Percentiles rank a stretch among this genome's conserved stretches.
Evolutionary conservation across 2,888 invertebrate species (phyloP).

Genomic region (Lepetodrilus schrolli): DNA sequence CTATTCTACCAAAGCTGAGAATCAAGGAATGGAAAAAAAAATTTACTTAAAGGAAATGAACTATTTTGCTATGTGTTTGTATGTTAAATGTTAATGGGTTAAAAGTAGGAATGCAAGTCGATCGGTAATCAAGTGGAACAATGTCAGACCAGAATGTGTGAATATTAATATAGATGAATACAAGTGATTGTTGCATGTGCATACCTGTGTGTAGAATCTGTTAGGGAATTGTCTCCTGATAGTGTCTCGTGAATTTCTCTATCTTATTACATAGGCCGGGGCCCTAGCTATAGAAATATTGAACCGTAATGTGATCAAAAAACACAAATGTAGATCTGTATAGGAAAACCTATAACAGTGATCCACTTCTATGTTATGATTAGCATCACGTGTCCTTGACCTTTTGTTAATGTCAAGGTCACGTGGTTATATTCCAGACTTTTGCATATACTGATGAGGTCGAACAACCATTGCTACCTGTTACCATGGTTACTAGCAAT

Average conservation of each 20-base stretch:
- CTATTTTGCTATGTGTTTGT: conserved; percentile 1
- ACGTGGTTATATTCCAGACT: background rate
- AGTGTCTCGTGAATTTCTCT: too few species aligned
- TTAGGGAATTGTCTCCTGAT: too few species aligned
- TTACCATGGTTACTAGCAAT: background rate
- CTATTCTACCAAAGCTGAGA: too few species aligned
- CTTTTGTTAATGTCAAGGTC: conserved; percentile 11
- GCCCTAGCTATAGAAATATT: conserved; percentile 9
- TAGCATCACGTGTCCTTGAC: conserved; percentile 3
- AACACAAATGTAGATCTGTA: background rate
- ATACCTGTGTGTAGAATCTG: conserved; percentile 17
- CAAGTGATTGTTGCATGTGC: background rate
- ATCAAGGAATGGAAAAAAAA: too few species aligned
- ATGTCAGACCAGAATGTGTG: background rate
- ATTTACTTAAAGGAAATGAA: background rate
- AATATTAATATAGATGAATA: background rate
- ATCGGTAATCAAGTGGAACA: too few species aligned
- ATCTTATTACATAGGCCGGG: conserved; percentile 18
- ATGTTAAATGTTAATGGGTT: conserved; percentile 26
- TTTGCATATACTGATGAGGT: conserved; percentile 4
- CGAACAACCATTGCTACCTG: background rate
- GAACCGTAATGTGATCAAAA: background rate
- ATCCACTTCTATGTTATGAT: conserved; percentile 1
- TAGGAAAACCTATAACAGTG: background rate
- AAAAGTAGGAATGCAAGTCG: too few species aligned